Evolutionary conservation across 2,113 vertebrate species (phyloP).

Genomic region (Atlantisia rogersi): DNA sequence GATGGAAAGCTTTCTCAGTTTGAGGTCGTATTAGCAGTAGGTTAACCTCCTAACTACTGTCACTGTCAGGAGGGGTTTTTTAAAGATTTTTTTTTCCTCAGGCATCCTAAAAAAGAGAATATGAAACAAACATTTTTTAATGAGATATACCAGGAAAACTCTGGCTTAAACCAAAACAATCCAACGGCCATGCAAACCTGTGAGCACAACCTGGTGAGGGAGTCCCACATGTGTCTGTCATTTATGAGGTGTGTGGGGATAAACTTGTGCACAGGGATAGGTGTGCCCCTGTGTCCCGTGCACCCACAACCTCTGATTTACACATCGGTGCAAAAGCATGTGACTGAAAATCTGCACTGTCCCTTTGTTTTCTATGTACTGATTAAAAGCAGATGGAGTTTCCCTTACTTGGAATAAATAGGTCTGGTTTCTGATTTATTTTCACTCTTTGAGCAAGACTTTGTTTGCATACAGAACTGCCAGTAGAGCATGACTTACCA

Average conservation of each 20-base stretch:
- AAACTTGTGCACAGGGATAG: background rate
- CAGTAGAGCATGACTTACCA: background rate
- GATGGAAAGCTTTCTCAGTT: background rate
- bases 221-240: background rate
- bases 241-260: background rate
- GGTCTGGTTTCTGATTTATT: background rate
- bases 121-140: background rate
- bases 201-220: background rate
- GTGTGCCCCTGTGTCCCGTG: background rate
- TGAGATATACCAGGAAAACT: background rate
- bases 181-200: background rate
- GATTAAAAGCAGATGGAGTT: constrained; percentile 13
- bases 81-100: background rate
- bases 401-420: background rate
- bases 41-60: background rate
- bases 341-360: background rate
- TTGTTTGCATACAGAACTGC: constrained; percentile 16
- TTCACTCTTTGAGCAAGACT: background rate
- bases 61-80: background rate
- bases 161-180: background rate
- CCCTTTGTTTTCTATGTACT: background rate
- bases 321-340: background rate
- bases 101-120: background rate
- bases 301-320: background rate
- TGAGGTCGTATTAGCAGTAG: background rate